A percentile compares a stretch with the other conserved stretches of the same genome.
These are phyloP conservation scores for Germaria angustata DNA, from an alignment of 2,888 invertebrate species.

Conservation along the genomic window DNA sequence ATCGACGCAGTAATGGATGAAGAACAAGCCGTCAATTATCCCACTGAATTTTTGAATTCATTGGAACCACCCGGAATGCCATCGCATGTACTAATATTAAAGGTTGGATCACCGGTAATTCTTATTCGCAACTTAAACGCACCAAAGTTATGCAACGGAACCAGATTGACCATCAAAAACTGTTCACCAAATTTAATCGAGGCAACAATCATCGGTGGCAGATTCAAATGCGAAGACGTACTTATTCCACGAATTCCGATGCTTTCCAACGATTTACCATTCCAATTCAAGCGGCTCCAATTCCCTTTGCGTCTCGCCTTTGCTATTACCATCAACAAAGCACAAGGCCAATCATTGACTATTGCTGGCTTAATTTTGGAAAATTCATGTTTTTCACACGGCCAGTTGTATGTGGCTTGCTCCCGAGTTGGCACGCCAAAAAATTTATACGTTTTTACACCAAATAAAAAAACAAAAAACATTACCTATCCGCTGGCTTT, in stretches of 20 bases:
- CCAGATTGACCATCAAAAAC: not conserved
- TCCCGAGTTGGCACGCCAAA: constrained; percentile 45
- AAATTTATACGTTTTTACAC: constrained; percentile 43
- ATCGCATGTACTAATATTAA: not conserved
- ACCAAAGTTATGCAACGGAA: not conserved
- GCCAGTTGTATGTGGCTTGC: constrained; percentile 72
- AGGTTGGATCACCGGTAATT: not conserved
- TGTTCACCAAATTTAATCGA: constrained; percentile 33
- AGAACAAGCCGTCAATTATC: not conserved
- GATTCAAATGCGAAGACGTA: constrained; percentile 67
- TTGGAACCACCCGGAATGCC: not conserved
- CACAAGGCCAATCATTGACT: not conserved
- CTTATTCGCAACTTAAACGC: not conserved
- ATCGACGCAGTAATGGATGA: constrained; percentile 17
- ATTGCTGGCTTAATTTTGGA: not conserved
- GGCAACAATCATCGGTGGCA: constrained; percentile 46
- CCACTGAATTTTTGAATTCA: constrained; percentile 3
- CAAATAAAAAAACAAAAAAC: constrained; percentile 44
- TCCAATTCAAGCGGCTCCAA: not conserved
- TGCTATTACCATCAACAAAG: not conserved
- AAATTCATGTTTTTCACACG: constrained; percentile 71
- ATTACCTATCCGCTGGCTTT: constrained; percentile 45
- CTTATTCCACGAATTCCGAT: constrained; percentile 74
- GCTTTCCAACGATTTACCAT: constrained; percentile 66
- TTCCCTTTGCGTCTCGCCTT: not conserved